These are phyloP conservation scores for Gymnodraco acuticeps DNA, from an alignment of 2,797 vertebrate genomes.

Conservation along the genomic window DNA sequence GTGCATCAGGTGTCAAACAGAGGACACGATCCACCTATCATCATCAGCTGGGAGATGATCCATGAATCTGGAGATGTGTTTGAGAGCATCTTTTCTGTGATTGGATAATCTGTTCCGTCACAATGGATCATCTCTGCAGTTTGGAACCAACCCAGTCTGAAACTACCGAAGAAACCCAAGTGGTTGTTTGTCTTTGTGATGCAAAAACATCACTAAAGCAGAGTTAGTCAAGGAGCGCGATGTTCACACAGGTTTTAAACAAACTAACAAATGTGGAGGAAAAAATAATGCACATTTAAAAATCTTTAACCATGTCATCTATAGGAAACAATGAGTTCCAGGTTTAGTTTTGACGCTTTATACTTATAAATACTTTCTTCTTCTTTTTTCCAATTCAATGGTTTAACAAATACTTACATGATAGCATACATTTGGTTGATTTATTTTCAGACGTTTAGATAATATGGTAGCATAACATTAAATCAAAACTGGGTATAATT, in stretches of 20 bases:
- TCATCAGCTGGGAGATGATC: conserved; percentile 16
- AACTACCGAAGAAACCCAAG: background rate
- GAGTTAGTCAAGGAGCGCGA: background rate
- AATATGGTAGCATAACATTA: too few species aligned
- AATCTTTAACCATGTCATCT: too few species aligned
- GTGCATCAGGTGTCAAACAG: background rate
- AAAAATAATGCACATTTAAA: too few species aligned
- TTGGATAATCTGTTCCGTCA: conserved; percentile 14
- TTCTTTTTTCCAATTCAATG: background rate
- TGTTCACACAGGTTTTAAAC: background rate
- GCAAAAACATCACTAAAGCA: background rate
- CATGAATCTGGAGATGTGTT: background rate
- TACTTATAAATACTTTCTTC: too few species aligned
- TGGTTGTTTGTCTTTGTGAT: background rate
- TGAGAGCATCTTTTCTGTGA: conserved; percentile 23
- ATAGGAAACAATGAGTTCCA: too few species aligned
- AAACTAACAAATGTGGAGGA: background rate
- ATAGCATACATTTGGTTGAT: too few species aligned
- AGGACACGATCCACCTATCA: background rate
- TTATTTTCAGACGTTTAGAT: too few species aligned
- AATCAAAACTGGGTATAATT: too few species aligned
- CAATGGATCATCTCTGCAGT: conserved; percentile 33
- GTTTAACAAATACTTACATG: background rate
- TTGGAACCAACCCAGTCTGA: conserved; percentile 1
- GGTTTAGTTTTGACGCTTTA: background rate